A percentile compares a stretch with the other conserved stretches of the same genome.
These are phyloP conservation scores for Cantharis rustica DNA, from an alignment of 2,888 invertebrate genomes.

Conservation along the genomic window DNA sequence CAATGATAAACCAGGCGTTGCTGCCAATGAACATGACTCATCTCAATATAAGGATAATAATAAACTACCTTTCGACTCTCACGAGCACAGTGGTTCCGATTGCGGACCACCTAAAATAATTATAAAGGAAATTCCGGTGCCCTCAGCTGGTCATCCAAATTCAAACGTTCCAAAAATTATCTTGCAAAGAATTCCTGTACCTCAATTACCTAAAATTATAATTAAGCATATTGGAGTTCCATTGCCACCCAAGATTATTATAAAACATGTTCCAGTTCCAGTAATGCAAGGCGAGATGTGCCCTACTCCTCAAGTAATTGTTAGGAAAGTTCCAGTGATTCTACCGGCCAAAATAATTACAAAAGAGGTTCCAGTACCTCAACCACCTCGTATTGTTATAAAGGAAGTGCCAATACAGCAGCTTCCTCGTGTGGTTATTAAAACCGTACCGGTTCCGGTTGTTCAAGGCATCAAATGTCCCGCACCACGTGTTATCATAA, in stretches of 20 bases:
- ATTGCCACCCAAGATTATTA: background rate
- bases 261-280: background rate
- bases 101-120: constrained; percentile 12
- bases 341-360: background rate
- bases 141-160: background rate
- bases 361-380: constrained; percentile 3
- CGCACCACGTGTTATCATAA: constrained; percentile 6
- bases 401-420: constrained; percentile 6
- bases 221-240: background rate
- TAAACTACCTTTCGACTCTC: background rate
- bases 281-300: background rate
- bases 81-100: too few relatives aligned
- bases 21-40: background rate
- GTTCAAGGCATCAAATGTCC: constrained; percentile 1
- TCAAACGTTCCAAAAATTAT: background rate
- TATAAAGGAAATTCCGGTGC: constrained; percentile 1
- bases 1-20: background rate
- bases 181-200: background rate
- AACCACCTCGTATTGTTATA: constrained; percentile 1
- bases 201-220: background rate
- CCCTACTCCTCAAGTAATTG: background rate
- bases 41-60: background rate
- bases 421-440: constrained; percentile 9
- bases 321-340: background rate
- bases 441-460: constrained; percentile 11